Evolutionary conservation across 64 coral and sea anemone genomes (phyloP), one percentile per base, ranked within the genome.

Genomic region (Stichodactyla mertensii): DNA sequence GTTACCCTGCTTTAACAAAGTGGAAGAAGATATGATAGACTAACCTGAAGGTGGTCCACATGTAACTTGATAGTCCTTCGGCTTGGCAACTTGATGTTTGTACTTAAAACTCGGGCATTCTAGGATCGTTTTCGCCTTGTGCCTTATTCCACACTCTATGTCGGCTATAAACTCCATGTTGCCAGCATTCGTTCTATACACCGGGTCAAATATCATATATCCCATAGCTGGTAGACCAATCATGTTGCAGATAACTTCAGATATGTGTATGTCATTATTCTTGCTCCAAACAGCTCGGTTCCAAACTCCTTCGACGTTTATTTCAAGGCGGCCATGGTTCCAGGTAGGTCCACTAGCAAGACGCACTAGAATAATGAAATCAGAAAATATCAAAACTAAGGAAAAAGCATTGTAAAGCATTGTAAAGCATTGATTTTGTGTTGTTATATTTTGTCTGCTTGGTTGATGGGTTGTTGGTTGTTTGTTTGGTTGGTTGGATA

Each of bases 31-130:
- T n/a, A 10, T 57, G 13, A 2, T 45, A 45, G 36, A 45, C 69
- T 81, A 54, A 89, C 88, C 88, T 84, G 82, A 74, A 12, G 88
- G 88, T 7, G 88, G 88, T 53, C 88, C 88, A 77, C 88, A 89
- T 6, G 62, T 78, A 31, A 84, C 88, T 24, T 51, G 27, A 36
- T 61, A 61, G 16, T 85, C 83, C 4, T 23, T 23, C 5, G 24
- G 83, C 3, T 8, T 20, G 1, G 51, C 27, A 52, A 55, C 54
- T 59, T 62, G 15, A 3, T 36, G 16, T 85, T 23, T 85, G 52
- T 85, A 85, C 31, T 85, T 64, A 31, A 62, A 85, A 10, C 36
- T 45, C 36, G 5, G 22, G 61, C 83, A 85, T 18, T 85, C 83
- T 24, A 85, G 61, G 14, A 85, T 19, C 6, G 83, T n/a, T 20